A percentile compares a stretch with the other conserved stretches of the same genome.
Evolutionary conservation across 2,797 vertebrate species (phyloP).

Genomic region (Leptatherina wallacei): DNA sequence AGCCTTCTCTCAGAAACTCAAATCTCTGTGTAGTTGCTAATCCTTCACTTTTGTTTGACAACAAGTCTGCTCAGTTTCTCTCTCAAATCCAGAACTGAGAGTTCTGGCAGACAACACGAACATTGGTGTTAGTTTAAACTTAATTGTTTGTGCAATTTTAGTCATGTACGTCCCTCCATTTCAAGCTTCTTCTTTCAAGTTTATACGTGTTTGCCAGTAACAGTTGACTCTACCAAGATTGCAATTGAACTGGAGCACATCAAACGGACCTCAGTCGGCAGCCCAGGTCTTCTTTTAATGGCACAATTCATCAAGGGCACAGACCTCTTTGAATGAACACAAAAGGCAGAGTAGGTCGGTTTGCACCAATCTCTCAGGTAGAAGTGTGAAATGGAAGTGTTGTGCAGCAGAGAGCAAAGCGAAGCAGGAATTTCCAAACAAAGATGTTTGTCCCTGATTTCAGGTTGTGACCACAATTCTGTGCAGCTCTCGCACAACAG

Average conservation of each 20-base stretch:
- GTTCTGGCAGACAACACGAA: not conserved
- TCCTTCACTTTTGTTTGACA: conserved; percentile 14
- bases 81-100: conserved; percentile 6
- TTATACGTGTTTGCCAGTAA: conserved; percentile 5
- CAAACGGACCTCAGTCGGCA: conserved; percentile 8
- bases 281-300: conserved; percentile 41
- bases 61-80: conserved; percentile 10
- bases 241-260: conserved; percentile 8
- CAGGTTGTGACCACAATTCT: conserved; percentile 3
- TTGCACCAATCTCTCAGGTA: conserved; percentile 6
- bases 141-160: conserved; percentile 8
- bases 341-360: conserved; percentile 23
- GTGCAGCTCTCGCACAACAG: conserved; percentile 34
- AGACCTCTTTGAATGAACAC: conserved; percentile 33
- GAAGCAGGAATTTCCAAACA: conserved; percentile 13
- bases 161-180: not conserved
- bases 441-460: conserved; percentile 25
- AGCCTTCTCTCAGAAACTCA: conserved; percentile 25
- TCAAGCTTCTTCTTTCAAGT: not conserved
- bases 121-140: conserved; percentile 14
- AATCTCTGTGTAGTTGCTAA: conserved; percentile 17
- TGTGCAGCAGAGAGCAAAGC: conserved; percentile 13
- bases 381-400: conserved; percentile 3
- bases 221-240: conserved; percentile 13
- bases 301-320: conserved; percentile 46